A percentile compares a stretch with the other conserved stretches of the same genome.
Evolutionary conservation across 2,797 vertebrate genomes (phyloP).

Genomic region (Spondyliosoma cantharus): DNA sequence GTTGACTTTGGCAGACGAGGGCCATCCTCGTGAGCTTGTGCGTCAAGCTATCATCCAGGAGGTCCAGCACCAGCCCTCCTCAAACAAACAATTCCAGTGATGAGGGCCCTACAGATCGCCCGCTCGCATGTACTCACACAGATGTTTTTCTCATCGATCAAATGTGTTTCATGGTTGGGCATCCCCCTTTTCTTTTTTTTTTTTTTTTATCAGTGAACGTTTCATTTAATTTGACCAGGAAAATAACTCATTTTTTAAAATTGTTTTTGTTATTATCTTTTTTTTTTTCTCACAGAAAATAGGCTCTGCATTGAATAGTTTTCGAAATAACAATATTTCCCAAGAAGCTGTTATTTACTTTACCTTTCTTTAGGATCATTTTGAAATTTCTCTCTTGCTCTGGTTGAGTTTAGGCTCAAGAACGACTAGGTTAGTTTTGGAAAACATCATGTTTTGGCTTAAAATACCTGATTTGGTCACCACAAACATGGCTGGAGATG

Average conservation of each 20-base stretch:
- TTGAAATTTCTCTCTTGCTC: too few relatives aligned
- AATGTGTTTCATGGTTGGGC: slow-evolving; percentile 14
- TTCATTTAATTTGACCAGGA: neutral
- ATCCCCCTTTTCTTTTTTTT: too few relatives aligned
- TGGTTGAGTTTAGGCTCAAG: too few relatives aligned
- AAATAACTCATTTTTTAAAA: neutral
- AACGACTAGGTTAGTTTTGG: too few relatives aligned
- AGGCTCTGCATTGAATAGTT: neutral
- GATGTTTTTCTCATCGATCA: slow-evolving; percentile 11
- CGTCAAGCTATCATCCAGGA: slow-evolving; percentile 79
- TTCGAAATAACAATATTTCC: slow-evolving; percentile 15
- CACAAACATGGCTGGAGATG: too few relatives aligned
- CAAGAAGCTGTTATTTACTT: slow-evolving; percentile 14
- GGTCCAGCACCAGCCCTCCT: slow-evolving; percentile 59
- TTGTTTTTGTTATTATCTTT: neutral
- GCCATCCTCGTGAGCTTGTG: slow-evolving; percentile 77
- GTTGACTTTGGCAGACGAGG: slow-evolving; percentile 79
- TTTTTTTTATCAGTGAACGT: slow-evolving; percentile 8
- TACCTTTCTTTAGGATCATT: too few relatives aligned
- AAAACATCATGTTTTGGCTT: too few relatives aligned
- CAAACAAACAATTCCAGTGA: slow-evolving; percentile 68
- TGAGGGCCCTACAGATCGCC: slow-evolving; percentile 30
- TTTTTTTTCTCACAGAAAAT: neutral
- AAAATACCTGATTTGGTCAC: too few relatives aligned
- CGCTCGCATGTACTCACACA: slow-evolving; percentile 14